Evolutionary conservation across 2,797 vertebrate genomes (phyloP), one percentile per base, ranked within the genome.

Genomic region (Iguana delicatissima): DNA sequence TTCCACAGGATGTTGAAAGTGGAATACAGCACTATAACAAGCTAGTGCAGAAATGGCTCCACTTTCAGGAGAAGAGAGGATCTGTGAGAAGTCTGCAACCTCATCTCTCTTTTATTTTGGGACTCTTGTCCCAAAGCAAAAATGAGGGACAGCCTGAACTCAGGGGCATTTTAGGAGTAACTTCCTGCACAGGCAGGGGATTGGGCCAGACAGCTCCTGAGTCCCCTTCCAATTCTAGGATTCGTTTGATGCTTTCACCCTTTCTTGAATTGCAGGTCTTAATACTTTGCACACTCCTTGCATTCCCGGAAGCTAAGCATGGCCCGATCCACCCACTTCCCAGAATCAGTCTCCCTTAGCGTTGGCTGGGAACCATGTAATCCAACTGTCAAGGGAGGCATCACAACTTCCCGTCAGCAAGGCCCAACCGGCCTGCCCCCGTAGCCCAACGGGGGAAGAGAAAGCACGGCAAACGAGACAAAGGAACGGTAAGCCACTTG

Each of bases 261-360:
- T 13, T 57, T 57, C 55, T 26, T 64, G 62, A 64, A 64, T 57
- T 82, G 32, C 14, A 67, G 55, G 89, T 12, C 29, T 69, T 73
- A 83, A 91, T 89, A 87, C 88, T 50, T n/a, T 24, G 52, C 67
- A 38, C 42, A n/a, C 76, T 32, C 2, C 42, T 90, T 90, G 94
- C 20, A 0, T 90, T 95, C 94, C 91, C 93, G 91, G 94, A 91
- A 91, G 92, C 92, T 92, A 77, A 90, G 93, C 91, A 80, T 55
- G 59, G 88, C 80, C 9, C 50, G 89, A 95, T 62, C 92, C 93
- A 94, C 59, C 64, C 46, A 82, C 22, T 88, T 91, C 35, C 0
- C 72, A 84, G 22, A 12, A 2, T 4, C 13, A 77, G 55, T 64
- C 88, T 55, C 0, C 42, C 57, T 35, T 12, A 0, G 72, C 67